phyloP scores from a whole-genome alignment of 1,140 invertebrate species.

The Tetramorium alpestre region DNA sequence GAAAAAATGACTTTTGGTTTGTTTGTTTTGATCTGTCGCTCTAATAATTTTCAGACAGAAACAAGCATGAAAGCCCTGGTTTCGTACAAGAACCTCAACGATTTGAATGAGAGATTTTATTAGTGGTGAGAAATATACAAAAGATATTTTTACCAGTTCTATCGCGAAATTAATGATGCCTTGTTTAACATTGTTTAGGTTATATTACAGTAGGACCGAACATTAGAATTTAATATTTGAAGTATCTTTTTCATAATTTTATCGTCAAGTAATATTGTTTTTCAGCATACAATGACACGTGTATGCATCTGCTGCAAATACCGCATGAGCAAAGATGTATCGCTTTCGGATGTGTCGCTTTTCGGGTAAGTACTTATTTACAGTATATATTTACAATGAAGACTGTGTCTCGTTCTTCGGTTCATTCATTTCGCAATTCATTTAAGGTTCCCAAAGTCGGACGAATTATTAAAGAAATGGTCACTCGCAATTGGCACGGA shows the following conservation, averaged over 20 bases:
- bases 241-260: neutral
- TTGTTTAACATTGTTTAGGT: too few species aligned
- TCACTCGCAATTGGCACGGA: neutral
- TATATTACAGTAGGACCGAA: neutral
- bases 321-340: neutral
- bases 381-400: neutral
- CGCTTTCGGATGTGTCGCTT: neutral
- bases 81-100: too few species aligned
- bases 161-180: too few species aligned
- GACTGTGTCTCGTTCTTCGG: neutral
- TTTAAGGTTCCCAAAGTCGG: neutral
- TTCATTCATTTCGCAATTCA: neutral
- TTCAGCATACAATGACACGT: neutral
- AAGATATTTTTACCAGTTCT: too few species aligned
- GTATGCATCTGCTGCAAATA: constrained; percentile 15
- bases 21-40: too few species aligned
- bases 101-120: too few species aligned
- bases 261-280: neutral
- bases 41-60: too few species aligned
- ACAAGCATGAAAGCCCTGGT: too few species aligned
- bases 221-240: neutral
- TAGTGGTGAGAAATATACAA: too few species aligned
- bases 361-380: neutral
- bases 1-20: too few species aligned
- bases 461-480: neutral